These are phyloP conservation scores for Malthinus flaveolus DNA, from an alignment of 2,888 invertebrate species.

Conservation along the genomic window DNA sequence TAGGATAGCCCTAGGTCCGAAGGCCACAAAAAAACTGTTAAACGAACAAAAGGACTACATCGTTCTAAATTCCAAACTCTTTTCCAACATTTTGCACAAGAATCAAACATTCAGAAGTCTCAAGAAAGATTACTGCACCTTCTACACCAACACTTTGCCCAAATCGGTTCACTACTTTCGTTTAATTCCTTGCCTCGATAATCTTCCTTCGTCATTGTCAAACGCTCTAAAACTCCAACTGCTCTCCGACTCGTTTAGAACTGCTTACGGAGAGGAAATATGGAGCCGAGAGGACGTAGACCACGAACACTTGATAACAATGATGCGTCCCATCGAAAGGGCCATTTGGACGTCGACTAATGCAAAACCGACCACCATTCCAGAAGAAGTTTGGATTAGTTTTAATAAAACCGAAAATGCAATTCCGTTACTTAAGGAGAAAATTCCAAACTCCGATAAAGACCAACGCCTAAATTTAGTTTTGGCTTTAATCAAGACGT, in stretches of 20 bases:
- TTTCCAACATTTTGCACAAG: neutral
- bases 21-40: slow-evolving; percentile 4
- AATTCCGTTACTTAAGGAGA: slow-evolving; percentile 8
- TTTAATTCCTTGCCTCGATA: neutral
- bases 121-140: slow-evolving; percentile 9
- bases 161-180: neutral
- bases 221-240: neutral
- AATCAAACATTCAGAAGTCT: slow-evolving; percentile 5
- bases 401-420: slow-evolving; percentile 9
- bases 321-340: slow-evolving; percentile 7
- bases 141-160: slow-evolving; percentile 11
- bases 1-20: neutral
- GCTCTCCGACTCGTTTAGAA: neutral
- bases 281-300: slow-evolving; percentile 8
- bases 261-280: slow-evolving; percentile 1
- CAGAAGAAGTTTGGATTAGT: slow-evolving; percentile 4
- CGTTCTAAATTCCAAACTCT: neutral
- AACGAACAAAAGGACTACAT: slow-evolving; percentile 1
- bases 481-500: slow-evolving; percentile 9
- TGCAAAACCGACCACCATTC: neutral
- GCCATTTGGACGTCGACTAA: slow-evolving; percentile 3
- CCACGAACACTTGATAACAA: neutral
- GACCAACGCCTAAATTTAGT: neutral
- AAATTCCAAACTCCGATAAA: slow-evolving; percentile 1
- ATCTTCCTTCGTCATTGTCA: neutral